Percentiles rank a stretch among this genome's conserved stretches.
Conservation (phyloP, 2,113 vertebrate genomes). For the Hyperopisus bebe region DNA sequence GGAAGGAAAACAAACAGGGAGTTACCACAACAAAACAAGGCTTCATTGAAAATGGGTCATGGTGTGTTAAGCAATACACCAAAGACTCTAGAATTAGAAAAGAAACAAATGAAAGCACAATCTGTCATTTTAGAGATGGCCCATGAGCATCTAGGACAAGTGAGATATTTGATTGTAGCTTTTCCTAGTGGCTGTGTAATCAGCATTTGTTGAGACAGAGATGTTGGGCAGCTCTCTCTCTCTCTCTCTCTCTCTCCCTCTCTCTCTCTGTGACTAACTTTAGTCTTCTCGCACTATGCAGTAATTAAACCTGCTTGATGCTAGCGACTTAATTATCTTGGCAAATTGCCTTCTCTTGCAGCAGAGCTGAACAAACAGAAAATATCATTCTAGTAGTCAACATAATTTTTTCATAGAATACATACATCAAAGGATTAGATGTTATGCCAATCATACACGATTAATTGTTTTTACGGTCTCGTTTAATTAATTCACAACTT, state of each 20-base stretch:
- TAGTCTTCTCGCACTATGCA: neutral
- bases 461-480: conserved; percentile 1
- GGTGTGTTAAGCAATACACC: neutral
- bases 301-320: conserved; percentile 17
- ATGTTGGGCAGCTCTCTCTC: neutral
- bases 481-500: neutral
- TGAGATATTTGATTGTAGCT: conserved; percentile 8
- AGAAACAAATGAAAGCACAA: neutral
- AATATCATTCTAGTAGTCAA: neutral
- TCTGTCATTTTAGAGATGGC: neutral
- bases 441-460: neutral
- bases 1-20: neutral
- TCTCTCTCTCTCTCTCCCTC: neutral
- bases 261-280: conserved; percentile 1
- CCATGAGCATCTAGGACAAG: conserved; percentile 3
- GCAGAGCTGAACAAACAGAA: neutral
- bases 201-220: conserved; percentile 5
- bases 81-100: neutral
- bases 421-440: neutral
- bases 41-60: conserved; percentile 11
- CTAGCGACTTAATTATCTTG: conserved; percentile 18
- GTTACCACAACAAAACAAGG: neutral
- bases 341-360: neutral
- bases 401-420: conserved; percentile 15
- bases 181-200: conserved; percentile 13